These are phyloP conservation scores for Pterocles burchelli DNA, from an alignment of 2,113 vertebrate genomes.

Conservation along the genomic window DNA sequence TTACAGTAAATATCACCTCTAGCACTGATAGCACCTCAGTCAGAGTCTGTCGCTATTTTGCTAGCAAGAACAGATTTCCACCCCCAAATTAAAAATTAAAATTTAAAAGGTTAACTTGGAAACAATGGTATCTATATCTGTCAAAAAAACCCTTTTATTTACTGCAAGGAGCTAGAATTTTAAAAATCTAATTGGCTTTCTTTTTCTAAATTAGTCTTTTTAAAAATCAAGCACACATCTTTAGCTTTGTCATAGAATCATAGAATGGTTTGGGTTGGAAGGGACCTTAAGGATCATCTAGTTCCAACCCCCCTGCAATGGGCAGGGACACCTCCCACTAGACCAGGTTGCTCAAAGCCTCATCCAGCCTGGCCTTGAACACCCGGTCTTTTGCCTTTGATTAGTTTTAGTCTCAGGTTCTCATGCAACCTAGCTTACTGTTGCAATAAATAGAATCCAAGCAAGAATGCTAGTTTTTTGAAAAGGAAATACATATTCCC, in stretches of 20 bases:
- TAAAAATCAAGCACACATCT: background rate
- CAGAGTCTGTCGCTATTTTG: background rate
- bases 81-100: background rate
- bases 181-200: background rate
- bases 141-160: background rate
- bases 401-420: background rate
- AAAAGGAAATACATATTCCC: background rate
- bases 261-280: no score
- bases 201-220: background rate
- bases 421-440: background rate
- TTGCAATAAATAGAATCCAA: background rate
- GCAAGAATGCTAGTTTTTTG: background rate
- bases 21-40: background rate
- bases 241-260: background rate
- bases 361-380: no score
- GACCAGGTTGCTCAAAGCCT: no score
- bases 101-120: background rate
- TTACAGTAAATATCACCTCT: background rate
- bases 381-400: background rate
- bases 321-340: no score
- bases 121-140: background rate
- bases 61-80: background rate
- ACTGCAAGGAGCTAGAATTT: background rate
- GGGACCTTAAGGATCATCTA: no score
- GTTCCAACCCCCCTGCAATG: no score